phyloP scores from a whole-genome alignment of 2,113 vertebrate genomes.

The Chaetops frenatus region DNA sequence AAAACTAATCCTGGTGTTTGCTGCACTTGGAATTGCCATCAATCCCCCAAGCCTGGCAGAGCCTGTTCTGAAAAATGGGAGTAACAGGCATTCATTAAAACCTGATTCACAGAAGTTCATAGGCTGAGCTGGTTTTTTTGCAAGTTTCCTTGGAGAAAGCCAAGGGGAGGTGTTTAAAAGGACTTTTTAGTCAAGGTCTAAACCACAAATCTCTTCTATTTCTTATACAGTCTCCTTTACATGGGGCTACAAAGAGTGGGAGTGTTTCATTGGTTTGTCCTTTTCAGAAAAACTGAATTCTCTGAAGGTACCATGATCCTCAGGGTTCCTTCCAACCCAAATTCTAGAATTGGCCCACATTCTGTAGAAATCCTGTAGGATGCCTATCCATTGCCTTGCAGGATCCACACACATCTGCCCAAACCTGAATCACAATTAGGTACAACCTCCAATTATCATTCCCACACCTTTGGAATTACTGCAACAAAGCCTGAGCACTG shows the following conservation, averaged over 20 bases:
- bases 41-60: background rate
- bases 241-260: background rate
- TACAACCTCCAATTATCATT: background rate
- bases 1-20: background rate
- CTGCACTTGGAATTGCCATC: background rate
- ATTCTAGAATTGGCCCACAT: rapidly evolving
- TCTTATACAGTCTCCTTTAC: background rate
- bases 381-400: background rate
- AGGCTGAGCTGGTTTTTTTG: background rate
- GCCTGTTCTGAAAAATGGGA: background rate
- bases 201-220: background rate
- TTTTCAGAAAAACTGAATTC: background rate
- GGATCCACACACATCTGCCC: background rate
- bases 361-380: background rate
- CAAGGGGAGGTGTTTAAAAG: background rate
- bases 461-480: background rate
- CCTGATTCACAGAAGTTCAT: background rate
- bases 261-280: background rate
- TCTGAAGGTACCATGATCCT: background rate
- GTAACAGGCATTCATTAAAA: background rate
- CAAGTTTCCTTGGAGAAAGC: background rate
- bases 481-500: background rate
- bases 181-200: background rate
- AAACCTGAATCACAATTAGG: background rate
- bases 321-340: background rate